Conservation (phyloP, 1,140 invertebrate species). For the Papilio xuthus region DNA sequence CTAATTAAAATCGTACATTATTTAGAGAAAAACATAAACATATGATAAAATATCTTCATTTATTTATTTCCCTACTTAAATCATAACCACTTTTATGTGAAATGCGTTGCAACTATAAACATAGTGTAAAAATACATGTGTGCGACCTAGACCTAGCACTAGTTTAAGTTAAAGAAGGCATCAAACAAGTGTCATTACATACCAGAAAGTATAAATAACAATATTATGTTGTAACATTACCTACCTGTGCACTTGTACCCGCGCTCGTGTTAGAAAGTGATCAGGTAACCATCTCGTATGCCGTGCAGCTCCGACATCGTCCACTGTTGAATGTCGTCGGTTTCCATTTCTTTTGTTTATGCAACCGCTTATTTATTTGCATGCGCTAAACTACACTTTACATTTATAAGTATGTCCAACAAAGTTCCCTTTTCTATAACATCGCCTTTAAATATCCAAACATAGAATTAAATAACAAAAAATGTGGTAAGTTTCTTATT, state of each 20-base stretch:
- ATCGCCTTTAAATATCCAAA: too few relatives aligned
- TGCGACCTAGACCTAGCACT: neutral
- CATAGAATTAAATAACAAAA: too few relatives aligned
- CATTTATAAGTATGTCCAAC: too few relatives aligned
- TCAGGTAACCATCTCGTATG: neutral
- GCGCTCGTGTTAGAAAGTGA: neutral
- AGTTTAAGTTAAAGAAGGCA: neutral
- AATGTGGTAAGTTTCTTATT: too few relatives aligned
- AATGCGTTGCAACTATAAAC: too few relatives aligned
- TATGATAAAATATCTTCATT: too few relatives aligned
- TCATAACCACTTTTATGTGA: too few relatives aligned
- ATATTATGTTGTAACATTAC: neutral
- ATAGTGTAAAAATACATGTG: neutral
- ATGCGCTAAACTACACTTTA: neutral
- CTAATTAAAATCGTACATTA: too few relatives aligned
- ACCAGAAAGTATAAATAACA: neutral
- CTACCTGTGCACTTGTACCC: neutral
- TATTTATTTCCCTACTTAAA: too few relatives aligned
- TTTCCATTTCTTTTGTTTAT: conserved; percentile 24
- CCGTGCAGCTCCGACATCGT: neutral
- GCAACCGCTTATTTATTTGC: neutral
- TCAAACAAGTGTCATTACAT: neutral
- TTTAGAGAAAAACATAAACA: too few relatives aligned
- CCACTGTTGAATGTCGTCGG: neutral
- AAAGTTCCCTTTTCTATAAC: too few relatives aligned